Evolutionary conservation across 2,113 vertebrate genomes (phyloP).

Genomic region (Piaya cayana): DNA sequence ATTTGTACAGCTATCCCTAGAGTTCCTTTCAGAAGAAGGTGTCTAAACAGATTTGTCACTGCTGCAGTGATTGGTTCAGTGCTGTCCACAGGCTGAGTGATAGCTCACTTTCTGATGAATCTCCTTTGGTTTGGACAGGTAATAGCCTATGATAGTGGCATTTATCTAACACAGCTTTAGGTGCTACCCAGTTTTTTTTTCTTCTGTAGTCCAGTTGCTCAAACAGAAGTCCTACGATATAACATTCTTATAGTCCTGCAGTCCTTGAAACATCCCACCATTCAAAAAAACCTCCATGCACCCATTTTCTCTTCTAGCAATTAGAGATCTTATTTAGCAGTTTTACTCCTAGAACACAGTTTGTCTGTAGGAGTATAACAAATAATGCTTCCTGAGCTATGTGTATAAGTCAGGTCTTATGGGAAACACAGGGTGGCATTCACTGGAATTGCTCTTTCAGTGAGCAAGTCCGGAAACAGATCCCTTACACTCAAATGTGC

Average conservation of each 20-base stretch:
- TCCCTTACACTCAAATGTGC: neutral
- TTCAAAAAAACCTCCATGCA: neutral
- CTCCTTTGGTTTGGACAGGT: neutral
- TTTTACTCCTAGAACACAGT: neutral
- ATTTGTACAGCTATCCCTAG: neutral
- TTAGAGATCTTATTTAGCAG: neutral
- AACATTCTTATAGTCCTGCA: neutral
- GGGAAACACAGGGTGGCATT: neutral
- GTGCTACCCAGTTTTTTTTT: neutral
- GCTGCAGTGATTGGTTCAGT: neutral
- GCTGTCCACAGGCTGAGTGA: neutral
- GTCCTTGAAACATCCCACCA: accelerated
- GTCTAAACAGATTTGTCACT: neutral
- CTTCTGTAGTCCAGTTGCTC: neutral
- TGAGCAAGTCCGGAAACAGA: neutral
- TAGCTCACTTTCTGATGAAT: neutral
- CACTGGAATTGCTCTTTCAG: neutral
- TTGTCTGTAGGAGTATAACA: neutral
- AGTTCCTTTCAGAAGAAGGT: neutral
- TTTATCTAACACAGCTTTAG: neutral
- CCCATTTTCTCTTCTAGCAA: neutral
- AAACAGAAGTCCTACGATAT: neutral
- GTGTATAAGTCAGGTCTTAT: too few relatives aligned
- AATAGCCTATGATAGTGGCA: neutral
- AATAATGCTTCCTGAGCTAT: neutral